These are phyloP conservation scores for Cheilosia impressa DNA, from an alignment of 2,888 invertebrate genomes.

Conservation along the genomic window DNA sequence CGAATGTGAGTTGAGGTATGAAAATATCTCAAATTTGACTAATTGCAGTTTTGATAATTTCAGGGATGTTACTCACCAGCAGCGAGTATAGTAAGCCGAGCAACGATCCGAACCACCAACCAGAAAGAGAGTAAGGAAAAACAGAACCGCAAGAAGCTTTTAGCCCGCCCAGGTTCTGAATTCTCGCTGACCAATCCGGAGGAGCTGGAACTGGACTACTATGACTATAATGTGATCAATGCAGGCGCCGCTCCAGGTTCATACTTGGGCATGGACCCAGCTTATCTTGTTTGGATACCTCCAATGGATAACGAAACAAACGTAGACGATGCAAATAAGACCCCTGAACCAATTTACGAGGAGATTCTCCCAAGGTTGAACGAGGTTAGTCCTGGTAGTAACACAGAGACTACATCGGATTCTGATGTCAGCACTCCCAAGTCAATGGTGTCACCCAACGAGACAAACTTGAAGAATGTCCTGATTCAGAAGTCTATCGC, in stretches of 20 bases:
- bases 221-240: conserved; percentile 94
- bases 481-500: conserved; percentile 77
- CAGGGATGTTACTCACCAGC: conserved; percentile 91
- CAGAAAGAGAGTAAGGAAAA: conserved; percentile 92
- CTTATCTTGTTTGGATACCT: conserved; percentile 94
- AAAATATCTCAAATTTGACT: not conserved
- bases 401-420: conserved; percentile 86
- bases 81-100: conserved; percentile 87
- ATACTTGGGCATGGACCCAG: conserved; percentile 94
- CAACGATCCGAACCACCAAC: conserved; percentile 87
- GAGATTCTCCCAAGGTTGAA: conserved; percentile 84
- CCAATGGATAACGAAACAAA: conserved; percentile 90
- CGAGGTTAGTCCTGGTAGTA: conserved; percentile 86
- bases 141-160: conserved; percentile 88
- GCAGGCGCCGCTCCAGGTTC: conserved; percentile 93
- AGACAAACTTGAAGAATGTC: conserved; percentile 77
- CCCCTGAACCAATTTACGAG: conserved; percentile 81
- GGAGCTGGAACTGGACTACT: conserved; percentile 93
- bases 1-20: conserved; percentile 79
- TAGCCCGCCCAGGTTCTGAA: conserved; percentile 89
- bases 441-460: conserved; percentile 81
- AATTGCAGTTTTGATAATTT: conserved; percentile 22
- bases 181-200: conserved; percentile 90
- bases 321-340: conserved; percentile 86
- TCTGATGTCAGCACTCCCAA: conserved; percentile 83